phyloP scores from a whole-genome alignment of 2,797 vertebrate genomes.

The Halcyon leucocephala region DNA sequence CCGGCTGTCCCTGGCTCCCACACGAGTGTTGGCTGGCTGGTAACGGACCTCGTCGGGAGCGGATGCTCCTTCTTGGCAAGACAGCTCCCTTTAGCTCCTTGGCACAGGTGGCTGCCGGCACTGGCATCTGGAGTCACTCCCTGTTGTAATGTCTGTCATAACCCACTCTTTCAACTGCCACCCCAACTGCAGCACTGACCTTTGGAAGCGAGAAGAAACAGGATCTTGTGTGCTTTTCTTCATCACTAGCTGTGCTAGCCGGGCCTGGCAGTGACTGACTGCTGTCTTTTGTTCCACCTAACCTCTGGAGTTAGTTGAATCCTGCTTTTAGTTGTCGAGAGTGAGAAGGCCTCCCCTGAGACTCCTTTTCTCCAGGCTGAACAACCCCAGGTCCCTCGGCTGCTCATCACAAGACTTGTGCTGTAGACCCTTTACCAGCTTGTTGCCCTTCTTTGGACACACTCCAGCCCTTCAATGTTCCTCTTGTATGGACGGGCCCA shows the following conservation, averaged over 20 bases:
- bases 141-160: background rate
- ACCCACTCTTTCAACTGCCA: background rate
- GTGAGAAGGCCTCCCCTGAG: background rate
- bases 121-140: accelerated
- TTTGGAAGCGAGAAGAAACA: background rate
- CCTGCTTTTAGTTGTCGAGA: background rate
- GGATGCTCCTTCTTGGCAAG: background rate
- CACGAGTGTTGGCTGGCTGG: accelerated
- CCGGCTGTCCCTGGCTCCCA: background rate
- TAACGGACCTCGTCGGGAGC: background rate
- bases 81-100: background rate
- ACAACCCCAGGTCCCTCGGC: background rate
- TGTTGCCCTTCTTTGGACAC: background rate
- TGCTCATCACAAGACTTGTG: background rate
- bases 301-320: background rate
- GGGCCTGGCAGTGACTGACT: background rate
- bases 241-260: background rate
- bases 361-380: background rate
- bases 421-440: background rate
- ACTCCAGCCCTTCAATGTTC: background rate
- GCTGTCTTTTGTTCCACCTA: background rate
- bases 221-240: background rate
- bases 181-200: accelerated
- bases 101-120: background rate
- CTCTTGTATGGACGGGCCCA: background rate